These are phyloP conservation scores for Drosophila gunungcola DNA, from an alignment of 1,140 invertebrate species.

Conservation along the genomic window DNA sequence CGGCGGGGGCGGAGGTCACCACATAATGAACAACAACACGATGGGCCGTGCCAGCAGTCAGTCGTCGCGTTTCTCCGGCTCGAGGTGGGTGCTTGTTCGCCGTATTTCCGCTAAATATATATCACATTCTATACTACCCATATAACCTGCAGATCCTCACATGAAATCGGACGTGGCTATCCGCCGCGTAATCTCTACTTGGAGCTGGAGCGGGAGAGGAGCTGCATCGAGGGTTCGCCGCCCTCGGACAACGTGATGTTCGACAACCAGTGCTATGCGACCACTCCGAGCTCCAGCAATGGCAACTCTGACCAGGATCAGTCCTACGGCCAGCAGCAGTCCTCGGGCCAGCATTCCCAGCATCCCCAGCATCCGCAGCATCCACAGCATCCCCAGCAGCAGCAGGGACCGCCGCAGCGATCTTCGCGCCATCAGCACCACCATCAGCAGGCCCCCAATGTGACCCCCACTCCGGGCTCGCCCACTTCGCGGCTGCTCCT, in stretches of 20 bases:
- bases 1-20: constrained; percentile 68
- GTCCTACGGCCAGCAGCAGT: constrained; percentile 87
- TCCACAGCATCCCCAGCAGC: constrained; percentile 44
- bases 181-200: constrained; percentile 89
- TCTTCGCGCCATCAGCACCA: constrained; percentile 70
- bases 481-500: constrained; percentile 94
- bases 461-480: constrained; percentile 92
- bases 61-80: constrained; percentile 85
- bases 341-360: constrained; percentile 61
- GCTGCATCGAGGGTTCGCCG: constrained; percentile 91
- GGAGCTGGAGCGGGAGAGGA: constrained; percentile 90
- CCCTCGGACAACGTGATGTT: constrained; percentile 96
- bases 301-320: constrained; percentile 95
- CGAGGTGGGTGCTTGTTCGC: constrained; percentile 75
- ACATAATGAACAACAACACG: constrained; percentile 85
- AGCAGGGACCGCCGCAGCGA: constrained; percentile 59
- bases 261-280: constrained; percentile 97
- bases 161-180: constrained; percentile 87
- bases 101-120: neutral
- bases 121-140: neutral
- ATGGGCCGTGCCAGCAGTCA: constrained; percentile 81
- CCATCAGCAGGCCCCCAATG: constrained; percentile 86
- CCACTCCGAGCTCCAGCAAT: constrained; percentile 95
- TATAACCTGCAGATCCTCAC: constrained; percentile 86
- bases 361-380: constrained; percentile 54